Conservation (phyloP, 2,888 invertebrate species). For the Cryptosula pallasiana region DNA sequence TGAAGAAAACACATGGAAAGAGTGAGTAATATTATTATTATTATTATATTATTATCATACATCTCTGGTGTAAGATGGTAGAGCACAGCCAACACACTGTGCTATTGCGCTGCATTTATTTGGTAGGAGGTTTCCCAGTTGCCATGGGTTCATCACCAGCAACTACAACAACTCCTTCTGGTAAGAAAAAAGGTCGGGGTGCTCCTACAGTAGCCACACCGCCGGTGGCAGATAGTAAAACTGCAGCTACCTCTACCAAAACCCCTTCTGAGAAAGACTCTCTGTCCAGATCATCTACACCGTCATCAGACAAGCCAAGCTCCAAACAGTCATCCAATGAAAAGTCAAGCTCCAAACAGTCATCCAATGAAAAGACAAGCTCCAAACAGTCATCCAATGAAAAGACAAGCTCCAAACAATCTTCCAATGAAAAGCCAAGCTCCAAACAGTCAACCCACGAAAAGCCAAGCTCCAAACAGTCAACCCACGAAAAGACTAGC, state of each 20-base stretch:
- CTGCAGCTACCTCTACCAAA: background rate
- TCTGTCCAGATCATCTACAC: conserved; percentile 15
- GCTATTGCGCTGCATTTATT: too few relatives aligned
- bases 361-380: background rate
- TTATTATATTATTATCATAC: too few relatives aligned
- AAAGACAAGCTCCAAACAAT: background rate
- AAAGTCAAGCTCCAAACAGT: background rate
- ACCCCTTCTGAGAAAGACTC: conserved; percentile 2
- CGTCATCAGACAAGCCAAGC: background rate
- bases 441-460: too few relatives aligned
- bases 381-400: background rate
- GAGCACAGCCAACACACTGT: too few relatives aligned
- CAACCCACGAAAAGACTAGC: too few relatives aligned
- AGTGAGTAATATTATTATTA: too few relatives aligned
- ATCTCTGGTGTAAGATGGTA: too few relatives aligned
- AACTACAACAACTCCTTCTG: background rate
- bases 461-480: too few relatives aligned
- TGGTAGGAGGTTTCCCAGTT: background rate
- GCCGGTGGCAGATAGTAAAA: background rate
- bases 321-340: background rate
- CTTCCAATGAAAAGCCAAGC: background rate
- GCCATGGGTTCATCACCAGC: background rate
- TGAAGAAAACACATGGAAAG: conserved; percentile 55
- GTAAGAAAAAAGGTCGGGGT: background rate
- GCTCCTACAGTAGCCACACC: background rate